Base-by-base conservation (phyloP, 2,797 vertebrate species). In the Microctenopoma stevenorrisi region DNA sequence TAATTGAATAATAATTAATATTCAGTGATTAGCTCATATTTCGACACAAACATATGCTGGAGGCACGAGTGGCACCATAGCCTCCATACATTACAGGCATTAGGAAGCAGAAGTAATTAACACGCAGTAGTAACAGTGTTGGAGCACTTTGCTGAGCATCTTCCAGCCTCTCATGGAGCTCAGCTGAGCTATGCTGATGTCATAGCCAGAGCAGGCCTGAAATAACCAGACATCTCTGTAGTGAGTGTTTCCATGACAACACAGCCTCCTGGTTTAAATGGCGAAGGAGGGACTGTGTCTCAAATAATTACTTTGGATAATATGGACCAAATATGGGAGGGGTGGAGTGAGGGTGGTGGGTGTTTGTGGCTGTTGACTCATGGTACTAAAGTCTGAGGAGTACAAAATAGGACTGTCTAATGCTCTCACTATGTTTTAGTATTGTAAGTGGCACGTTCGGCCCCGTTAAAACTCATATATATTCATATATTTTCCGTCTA, bases 191-290 rank as follows among this genome's bases (percentile, higher is more conserved):
- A 13, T 62, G 79, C 78, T 87, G 88, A 90, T 80, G 89, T 91
- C 82, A 90, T 68, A 74, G 68, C 65, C 40, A 40, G 56, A 86
- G 77, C 84, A 35, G 70, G 70, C 72, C 79, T 86, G 81, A 88
- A 89, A 89, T 88, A 86, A 85, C 82, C 85, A 81, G 84, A 83
- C 85, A 70, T 85, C 86, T 75, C 85, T 82, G 66, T 85, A 75
- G 82, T 80, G 78, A 70, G 77, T 38, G 91, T 93, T 90, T 88
- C 91, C 89, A 91, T 91, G 89, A 79, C 89, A 90, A 93, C 88
- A 12, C 78, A 72, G 83, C 79, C 83, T 91, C 86, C 76, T 48
- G 53, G 79, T 86, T 83, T 84, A 81, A 86, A 85, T 75, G 71
- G 82, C 78, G 83, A 81, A 77, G 7, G 44, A 65, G 59, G 85